phyloP scores from a whole-genome alignment of 2,797 vertebrate species.

The Pogonophryne albipinna region DNA sequence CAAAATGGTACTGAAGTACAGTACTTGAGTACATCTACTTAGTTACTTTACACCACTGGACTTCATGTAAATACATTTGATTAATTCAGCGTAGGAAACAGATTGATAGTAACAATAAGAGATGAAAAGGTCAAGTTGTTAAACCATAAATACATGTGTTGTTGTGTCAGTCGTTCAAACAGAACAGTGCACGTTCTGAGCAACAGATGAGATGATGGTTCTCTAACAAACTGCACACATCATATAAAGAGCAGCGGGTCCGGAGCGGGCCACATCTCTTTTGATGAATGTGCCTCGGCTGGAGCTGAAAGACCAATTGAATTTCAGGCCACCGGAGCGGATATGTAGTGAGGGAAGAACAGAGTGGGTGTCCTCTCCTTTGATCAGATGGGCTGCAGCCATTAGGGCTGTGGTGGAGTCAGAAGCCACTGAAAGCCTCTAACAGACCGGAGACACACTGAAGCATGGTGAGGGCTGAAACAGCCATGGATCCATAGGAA shows the following conservation, averaged over 20 bases:
- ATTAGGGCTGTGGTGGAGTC: conserved; percentile 59
- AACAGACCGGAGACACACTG: conserved; percentile 40
- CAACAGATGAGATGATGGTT: conserved; percentile 40
- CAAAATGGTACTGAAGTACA: too few species aligned
- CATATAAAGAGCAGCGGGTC: conserved; percentile 19
- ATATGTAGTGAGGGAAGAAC: conserved; percentile 61
- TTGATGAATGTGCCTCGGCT: conserved; percentile 71
- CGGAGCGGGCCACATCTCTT: conserved; percentile 35
- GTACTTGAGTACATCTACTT: too few species aligned
- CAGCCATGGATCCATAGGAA: neutral
- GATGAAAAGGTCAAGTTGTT: neutral
- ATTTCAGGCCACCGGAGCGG: conserved; percentile 65
- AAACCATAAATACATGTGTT: neutral
- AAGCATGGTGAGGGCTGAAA: conserved; percentile 12
- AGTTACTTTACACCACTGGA: too few species aligned
- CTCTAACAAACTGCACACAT: conserved; percentile 46
- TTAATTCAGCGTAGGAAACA: conserved; percentile 3
- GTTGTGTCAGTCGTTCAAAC: conserved; percentile 14
- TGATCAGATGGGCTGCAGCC: conserved; percentile 68
- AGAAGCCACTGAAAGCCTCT: conserved; percentile 48
- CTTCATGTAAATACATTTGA: neutral
- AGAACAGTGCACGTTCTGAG: conserved; percentile 11
- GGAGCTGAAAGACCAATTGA: conserved; percentile 66
- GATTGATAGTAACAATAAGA: neutral
- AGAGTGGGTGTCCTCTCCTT: conserved; percentile 63